These are phyloP conservation scores for Euwallacea fornicatus DNA, from an alignment of 1,140 invertebrate genomes.

Conservation along the genomic window DNA sequence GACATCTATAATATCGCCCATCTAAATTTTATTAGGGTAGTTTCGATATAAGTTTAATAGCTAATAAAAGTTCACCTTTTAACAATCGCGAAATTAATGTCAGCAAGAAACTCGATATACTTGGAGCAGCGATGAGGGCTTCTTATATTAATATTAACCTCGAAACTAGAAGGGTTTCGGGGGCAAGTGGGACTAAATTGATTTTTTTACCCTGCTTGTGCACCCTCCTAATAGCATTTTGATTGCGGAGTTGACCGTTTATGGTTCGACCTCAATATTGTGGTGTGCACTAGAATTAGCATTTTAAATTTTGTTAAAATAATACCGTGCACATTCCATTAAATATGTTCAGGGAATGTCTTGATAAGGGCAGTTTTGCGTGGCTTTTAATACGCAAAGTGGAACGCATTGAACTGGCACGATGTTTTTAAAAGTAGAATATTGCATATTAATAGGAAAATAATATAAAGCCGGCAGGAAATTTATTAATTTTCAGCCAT, in stretches of 20 bases:
- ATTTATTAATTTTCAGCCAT: too few species aligned
- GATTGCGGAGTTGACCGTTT: not conserved
- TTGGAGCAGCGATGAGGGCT: too few species aligned
- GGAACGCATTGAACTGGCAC: not conserved
- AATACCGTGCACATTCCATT: conserved; percentile 1
- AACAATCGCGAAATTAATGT: too few species aligned
- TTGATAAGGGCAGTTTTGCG: conserved; percentile 1
- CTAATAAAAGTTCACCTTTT: not conserved
- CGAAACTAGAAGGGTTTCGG: not conserved
- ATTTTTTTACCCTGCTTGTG: not conserved
- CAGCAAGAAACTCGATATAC: too few species aligned
- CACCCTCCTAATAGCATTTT: conserved; percentile 1
- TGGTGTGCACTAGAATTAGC: not conserved
- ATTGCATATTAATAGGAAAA: too few species aligned
- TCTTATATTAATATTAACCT: conserved; percentile 1
- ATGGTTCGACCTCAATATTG: not conserved
- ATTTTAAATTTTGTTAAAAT: conserved; percentile 3
- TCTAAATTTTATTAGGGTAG: conserved; percentile 1
- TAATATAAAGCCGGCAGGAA: too few species aligned
- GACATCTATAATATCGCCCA: not conserved
- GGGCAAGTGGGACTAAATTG: conserved; percentile 2
- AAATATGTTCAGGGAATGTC: not conserved
- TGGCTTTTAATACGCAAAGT: not conserved
- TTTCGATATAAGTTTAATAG: not conserved
- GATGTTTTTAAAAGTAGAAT: too few species aligned